Evolutionary conservation across 2,797 vertebrate genomes (phyloP).

Genomic region (Phataginus tetradactyla): DNA sequence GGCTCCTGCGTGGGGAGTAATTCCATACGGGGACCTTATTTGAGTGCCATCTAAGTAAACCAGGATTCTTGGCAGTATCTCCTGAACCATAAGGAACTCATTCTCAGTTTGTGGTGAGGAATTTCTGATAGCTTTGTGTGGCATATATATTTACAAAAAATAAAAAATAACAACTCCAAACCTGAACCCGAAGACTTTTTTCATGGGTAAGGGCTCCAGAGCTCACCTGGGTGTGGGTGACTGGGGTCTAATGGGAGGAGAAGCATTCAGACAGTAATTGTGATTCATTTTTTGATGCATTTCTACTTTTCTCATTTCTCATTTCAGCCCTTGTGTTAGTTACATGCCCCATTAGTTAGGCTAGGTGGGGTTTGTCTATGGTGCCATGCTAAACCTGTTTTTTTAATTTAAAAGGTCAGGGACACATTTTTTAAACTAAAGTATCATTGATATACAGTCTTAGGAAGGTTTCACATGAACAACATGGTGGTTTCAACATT

Average conservation of each 20-base stretch:
- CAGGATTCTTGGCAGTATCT: slow-evolving; percentile 83
- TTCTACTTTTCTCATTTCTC: slow-evolving; percentile 56
- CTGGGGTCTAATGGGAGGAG: slow-evolving; percentile 47
- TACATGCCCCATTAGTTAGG: slow-evolving; percentile 15
- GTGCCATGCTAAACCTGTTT: background rate
- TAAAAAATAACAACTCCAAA: background rate
- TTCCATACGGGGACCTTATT: slow-evolving; percentile 86
- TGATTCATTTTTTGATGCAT: slow-evolving; percentile 14
- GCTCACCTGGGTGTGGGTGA: slow-evolving; percentile 45
- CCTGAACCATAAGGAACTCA: slow-evolving; percentile 82
- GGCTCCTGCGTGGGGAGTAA: slow-evolving; percentile 81
- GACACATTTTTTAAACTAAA: background rate
- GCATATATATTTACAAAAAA: background rate
- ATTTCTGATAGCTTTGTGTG: slow-evolving; percentile 83
- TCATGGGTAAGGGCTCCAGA: slow-evolving; percentile 40
- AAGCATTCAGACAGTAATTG: slow-evolving; percentile 27
- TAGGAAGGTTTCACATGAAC: too few relatives aligned
- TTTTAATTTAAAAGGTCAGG: slow-evolving; percentile 69
- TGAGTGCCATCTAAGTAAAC: slow-evolving; percentile 80
- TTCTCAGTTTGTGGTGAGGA: slow-evolving; percentile 83
- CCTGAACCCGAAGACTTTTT: background rate
- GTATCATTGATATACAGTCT: too few relatives aligned
- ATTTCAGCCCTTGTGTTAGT: background rate
- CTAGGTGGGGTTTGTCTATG: background rate
- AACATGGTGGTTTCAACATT: too few relatives aligned